phyloP scores from a whole-genome alignment of 2,113 vertebrate genomes.

The Ifrita kowaldi region DNA sequence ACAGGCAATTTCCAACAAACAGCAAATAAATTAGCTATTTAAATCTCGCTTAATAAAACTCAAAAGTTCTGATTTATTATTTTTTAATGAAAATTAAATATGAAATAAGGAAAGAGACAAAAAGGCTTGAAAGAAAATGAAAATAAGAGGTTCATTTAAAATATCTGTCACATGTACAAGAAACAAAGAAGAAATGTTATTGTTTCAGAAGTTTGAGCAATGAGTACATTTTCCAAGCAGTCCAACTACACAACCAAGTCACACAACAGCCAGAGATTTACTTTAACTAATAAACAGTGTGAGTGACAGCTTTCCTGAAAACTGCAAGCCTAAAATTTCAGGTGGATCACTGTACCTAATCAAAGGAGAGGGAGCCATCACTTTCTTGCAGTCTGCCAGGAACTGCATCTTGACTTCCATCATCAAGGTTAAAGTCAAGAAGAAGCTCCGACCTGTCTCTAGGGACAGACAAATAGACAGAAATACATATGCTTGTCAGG shows the following conservation, averaged over 20 bases:
- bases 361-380: not conserved
- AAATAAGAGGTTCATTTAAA: not conserved
- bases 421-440: not conserved
- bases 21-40: not conserved
- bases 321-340: not conserved
- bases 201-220: not conserved
- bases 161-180: not conserved
- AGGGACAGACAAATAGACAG: not conserved
- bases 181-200: not conserved
- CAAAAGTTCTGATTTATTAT: not conserved
- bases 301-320: not conserved
- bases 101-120: not conserved
- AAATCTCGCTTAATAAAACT: not conserved
- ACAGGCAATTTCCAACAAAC: not conserved
- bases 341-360: not conserved
- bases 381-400: not conserved
- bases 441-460: rapidly evolving
- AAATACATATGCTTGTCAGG: not conserved
- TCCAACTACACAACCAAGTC: not conserved
- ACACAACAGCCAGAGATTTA: not conserved
- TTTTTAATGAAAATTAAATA: not conserved
- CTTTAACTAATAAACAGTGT: not conserved
- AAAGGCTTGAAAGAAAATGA: not conserved
- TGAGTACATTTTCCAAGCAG: not conserved
- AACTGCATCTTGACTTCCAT: not conserved